Percentiles rank a stretch among this genome's conserved stretches.
Conservation (phyloP, 92 coral and sea anemone species). For the Palythoa heliodiscus region DNA sequence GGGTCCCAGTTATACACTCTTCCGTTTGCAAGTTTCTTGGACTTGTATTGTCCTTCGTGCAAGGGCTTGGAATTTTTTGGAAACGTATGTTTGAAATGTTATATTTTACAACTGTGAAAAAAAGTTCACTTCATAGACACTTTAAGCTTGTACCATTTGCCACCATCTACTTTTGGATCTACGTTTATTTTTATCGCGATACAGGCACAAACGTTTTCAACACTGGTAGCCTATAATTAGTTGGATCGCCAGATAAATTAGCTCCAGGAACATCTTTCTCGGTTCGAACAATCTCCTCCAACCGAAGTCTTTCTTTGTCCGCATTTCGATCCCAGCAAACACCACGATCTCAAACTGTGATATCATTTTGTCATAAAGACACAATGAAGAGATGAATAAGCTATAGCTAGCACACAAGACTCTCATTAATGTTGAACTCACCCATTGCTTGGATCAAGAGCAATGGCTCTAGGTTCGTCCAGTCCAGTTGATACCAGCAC, state of each 20-base stretch:
- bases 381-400: too few species aligned
- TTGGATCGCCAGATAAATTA: conserved; percentile 46
- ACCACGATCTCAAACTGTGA: too few species aligned
- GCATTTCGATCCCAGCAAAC: too few species aligned
- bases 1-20: conserved; percentile 37
- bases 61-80: conserved; percentile 19
- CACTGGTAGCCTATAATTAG: conserved; percentile 40
- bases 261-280: conserved; percentile 55
- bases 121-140: neutral
- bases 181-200: conserved; percentile 40
- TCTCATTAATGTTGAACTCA: conserved; percentile 32
- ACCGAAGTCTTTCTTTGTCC: too few species aligned
- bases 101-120: too few species aligned
- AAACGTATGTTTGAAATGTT: neutral
- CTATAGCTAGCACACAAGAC: too few species aligned
- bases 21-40: conserved; percentile 12
- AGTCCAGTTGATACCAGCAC: conserved; percentile 72
- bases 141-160: conserved; percentile 50
- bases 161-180: conserved; percentile 42
- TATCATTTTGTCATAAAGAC: neutral
- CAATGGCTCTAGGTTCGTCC: conserved; percentile 92
- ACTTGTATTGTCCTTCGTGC: conserved; percentile 31
- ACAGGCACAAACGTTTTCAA: conserved; percentile 53
- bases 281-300: conserved; percentile 47
- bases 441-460: conserved; percentile 89